Evolutionary conservation across 92 coral and sea anemone genomes (phyloP).

Genomic region (Actinernus sp.): DNA sequence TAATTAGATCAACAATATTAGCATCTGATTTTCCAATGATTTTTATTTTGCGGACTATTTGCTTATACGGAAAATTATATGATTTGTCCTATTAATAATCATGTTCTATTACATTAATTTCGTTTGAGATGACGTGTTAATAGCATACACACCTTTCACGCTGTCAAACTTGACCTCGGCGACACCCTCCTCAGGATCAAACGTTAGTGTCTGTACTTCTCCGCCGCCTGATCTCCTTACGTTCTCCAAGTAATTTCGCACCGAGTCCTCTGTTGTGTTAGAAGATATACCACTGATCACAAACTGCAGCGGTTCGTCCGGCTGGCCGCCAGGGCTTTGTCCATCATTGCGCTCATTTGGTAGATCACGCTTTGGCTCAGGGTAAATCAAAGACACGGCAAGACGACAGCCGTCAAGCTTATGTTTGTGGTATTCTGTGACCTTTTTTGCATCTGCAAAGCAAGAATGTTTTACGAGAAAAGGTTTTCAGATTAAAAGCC

Average conservation of each 20-base stretch:
- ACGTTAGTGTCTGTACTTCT: conserved; percentile 32
- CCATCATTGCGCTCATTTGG: not conserved
- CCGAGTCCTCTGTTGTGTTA: conserved; percentile 45
- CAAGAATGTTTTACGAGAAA: too few relatives aligned
- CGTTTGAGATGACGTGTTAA: too few relatives aligned
- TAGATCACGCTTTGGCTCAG: not conserved
- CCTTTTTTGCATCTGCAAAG: conserved; percentile 3
- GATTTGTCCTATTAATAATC: too few relatives aligned
- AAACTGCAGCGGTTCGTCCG: conserved; percentile 16
- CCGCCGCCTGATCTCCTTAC: conserved; percentile 71
- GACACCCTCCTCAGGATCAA: conserved; percentile 8
- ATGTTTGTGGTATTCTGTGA: not conserved
- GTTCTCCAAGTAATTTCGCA: conserved; percentile 64
- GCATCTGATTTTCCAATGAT: too few relatives aligned
- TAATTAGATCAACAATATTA: too few relatives aligned
- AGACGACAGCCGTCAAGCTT: conserved; percentile 2
- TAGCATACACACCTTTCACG: conserved; percentile 43
- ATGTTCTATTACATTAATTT: too few relatives aligned
- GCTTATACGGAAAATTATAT: too few relatives aligned
- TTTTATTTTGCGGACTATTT: too few relatives aligned
- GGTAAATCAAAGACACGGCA: not conserved
- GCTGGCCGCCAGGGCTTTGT: not conserved
- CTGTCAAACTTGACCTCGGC: conserved; percentile 49
- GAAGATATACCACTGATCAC: conserved; percentile 59
- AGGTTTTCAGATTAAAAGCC: too few relatives aligned